These are phyloP conservation scores for Columba livia DNA, from an alignment of 2,113 vertebrate species.

Conservation along the genomic window DNA sequence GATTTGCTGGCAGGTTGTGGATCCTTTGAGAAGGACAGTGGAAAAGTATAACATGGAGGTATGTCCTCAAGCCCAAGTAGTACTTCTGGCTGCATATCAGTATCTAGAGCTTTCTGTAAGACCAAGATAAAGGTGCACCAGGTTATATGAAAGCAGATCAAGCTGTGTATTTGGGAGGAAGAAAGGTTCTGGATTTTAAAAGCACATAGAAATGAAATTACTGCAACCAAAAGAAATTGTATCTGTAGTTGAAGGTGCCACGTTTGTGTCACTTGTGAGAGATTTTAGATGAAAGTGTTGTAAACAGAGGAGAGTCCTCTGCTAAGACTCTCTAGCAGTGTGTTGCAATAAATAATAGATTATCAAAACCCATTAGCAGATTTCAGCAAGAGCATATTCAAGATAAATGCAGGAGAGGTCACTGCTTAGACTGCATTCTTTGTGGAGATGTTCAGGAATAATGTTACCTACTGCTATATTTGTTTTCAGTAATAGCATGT, in stretches of 20 bases:
- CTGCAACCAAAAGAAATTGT: not conserved
- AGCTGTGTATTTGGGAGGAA: not conserved
- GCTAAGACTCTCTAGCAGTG: slow-evolving; percentile 36
- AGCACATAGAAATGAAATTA: not conserved
- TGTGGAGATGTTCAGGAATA: slow-evolving; percentile 34
- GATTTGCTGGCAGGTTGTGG: slow-evolving; percentile 99
- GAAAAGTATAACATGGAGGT: slow-evolving; percentile 99
- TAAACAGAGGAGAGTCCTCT: slow-evolving; percentile 52
- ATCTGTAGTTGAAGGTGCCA: not conserved
- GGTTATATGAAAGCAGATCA: not conserved
- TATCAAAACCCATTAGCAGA: slow-evolving; percentile 70
- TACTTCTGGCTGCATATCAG: not conserved
- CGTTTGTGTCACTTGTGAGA: slow-evolving; percentile 28
- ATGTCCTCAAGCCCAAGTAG: slow-evolving; percentile 54
- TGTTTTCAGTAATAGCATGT: slow-evolving; percentile 1
- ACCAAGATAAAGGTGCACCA: not conserved
- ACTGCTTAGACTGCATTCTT: slow-evolving; percentile 51
- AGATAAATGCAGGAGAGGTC: slow-evolving; percentile 52
- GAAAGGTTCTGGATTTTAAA: not conserved
- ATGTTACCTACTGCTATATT: slow-evolving; percentile 9
- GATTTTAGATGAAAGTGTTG: slow-evolving; percentile 1
- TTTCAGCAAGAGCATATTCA: slow-evolving; percentile 63
- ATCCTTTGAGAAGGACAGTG: slow-evolving; percentile 95
- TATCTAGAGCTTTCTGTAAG: not conserved
- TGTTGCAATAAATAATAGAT: slow-evolving; percentile 75